Conservation (phyloP, 2,113 vertebrate species). For the Cardinalis cardinalis region DNA sequence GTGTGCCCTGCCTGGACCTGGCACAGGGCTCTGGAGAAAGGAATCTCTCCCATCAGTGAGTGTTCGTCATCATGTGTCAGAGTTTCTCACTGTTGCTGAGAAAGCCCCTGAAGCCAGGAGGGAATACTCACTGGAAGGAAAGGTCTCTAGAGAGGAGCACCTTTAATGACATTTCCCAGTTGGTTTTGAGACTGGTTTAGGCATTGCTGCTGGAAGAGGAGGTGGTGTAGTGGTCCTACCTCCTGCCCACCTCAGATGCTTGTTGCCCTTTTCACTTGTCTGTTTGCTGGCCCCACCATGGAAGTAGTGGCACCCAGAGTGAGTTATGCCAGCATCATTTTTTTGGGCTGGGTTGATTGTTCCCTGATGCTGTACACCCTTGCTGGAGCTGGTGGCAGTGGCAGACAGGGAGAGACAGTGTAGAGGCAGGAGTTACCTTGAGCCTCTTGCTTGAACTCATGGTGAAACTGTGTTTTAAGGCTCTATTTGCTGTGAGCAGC, state of each 20-base stretch:
- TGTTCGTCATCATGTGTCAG: background rate
- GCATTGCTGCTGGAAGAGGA: background rate
- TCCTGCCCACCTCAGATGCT: background rate
- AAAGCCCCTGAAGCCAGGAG: background rate
- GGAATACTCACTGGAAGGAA: background rate
- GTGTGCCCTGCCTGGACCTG: background rate
- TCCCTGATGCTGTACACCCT: background rate
- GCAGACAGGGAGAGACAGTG: rapidly evolving
- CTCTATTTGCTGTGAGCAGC: background rate
- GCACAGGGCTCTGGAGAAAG: background rate
- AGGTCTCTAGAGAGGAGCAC: background rate
- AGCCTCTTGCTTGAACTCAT: background rate
- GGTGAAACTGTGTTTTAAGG: background rate
- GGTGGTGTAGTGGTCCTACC: background rate
- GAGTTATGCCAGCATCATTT: rapidly evolving
- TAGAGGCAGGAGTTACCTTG: background rate
- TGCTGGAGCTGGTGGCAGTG: background rate
- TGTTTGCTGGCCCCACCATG: background rate
- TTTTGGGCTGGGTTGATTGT: background rate
- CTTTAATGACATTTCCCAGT: background rate
- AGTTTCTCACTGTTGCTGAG: background rate
- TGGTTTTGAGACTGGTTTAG: background rate
- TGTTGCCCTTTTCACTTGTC: background rate
- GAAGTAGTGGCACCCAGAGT: background rate
- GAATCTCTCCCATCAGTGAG: background rate